Conservation (phyloP, 2,888 invertebrate species). For the Scaptomyza cyrtandrae region DNA sequence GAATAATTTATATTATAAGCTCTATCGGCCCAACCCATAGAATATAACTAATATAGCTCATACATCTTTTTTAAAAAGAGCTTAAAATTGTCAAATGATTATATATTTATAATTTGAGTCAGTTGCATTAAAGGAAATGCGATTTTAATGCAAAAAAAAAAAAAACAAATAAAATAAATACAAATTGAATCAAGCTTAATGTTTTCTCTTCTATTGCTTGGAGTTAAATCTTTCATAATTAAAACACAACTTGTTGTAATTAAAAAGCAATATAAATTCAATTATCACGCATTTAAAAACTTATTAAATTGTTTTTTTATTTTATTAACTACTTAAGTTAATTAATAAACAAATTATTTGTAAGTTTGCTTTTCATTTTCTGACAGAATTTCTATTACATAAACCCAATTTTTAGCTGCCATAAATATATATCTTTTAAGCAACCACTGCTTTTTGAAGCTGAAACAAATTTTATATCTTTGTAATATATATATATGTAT, state of each 20-base stretch:
- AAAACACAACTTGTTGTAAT: neutral
- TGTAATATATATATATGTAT: conserved; percentile 35
- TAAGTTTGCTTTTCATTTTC: no score
- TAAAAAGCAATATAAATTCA: neutral
- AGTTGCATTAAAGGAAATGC: neutral
- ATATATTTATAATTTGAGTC: neutral
- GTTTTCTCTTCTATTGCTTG: neutral
- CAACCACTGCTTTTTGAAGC: conserved; percentile 8
- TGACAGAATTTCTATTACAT: conserved; percentile 1
- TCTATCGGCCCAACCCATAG: no score
- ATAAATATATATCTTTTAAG: no score
- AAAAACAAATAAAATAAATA: neutral
- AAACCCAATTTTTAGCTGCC: conserved; percentile 6
- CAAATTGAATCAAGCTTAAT: neutral
- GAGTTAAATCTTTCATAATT: neutral
- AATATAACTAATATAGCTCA: no score
- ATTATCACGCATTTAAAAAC: no score
- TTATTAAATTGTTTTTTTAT: no score
- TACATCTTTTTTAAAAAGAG: neutral
- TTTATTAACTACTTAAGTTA: no score
- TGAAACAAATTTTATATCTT: conserved; percentile 42
- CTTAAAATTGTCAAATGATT: neutral
- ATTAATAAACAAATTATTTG: no score
- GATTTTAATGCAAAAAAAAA: neutral
- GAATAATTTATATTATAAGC: no score